Conservation (phyloP, 1,140 invertebrate genomes). For the Euglossa dilemma region DNA sequence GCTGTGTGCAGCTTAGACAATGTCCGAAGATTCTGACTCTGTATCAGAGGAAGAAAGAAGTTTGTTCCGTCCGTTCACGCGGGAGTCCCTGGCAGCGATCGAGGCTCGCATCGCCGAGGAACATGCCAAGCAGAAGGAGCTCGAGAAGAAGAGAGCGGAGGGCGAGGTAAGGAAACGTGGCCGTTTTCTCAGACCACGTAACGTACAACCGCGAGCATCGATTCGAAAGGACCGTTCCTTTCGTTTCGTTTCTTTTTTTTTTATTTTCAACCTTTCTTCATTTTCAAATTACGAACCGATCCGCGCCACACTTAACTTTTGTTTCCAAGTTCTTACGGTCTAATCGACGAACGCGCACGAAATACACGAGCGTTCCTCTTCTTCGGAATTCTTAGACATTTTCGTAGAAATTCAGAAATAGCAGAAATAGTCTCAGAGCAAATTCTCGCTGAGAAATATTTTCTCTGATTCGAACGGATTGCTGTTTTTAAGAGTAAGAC, state of each 20-base stretch:
- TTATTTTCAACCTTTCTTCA: not conserved
- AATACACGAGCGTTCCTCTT: not conserved
- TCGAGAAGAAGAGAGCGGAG: slow-evolving; percentile 97
- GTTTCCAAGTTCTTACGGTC: not conserved
- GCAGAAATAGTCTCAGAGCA: no score
- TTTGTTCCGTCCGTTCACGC: slow-evolving; percentile 98
- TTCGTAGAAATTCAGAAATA: no score
- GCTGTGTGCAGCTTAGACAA: slow-evolving; percentile 84
- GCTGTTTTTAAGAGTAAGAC: no score
- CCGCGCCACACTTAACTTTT: no score
- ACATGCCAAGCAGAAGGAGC: slow-evolving; percentile 96
- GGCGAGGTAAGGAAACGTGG: slow-evolving; percentile 88
- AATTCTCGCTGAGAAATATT: no score
- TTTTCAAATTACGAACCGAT: slow-evolving; percentile 5
- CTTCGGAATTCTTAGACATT: not conserved
- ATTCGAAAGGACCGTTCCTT: slow-evolving; percentile 12
- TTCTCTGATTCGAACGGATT: no score
- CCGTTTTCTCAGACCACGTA: not conserved
- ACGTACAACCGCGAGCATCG: slow-evolving; percentile 3
- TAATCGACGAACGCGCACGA: slow-evolving; percentile 5
- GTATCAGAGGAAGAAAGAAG: slow-evolving; percentile 95
- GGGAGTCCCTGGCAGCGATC: slow-evolving; percentile 96
- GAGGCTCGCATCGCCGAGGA: slow-evolving; percentile 96
- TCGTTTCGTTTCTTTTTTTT: no score
- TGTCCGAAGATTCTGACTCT: slow-evolving; percentile 95